These are phyloP conservation scores for Ormyrus thymus DNA, from an alignment of 2,888 invertebrate species.

Conservation along the genomic window DNA sequence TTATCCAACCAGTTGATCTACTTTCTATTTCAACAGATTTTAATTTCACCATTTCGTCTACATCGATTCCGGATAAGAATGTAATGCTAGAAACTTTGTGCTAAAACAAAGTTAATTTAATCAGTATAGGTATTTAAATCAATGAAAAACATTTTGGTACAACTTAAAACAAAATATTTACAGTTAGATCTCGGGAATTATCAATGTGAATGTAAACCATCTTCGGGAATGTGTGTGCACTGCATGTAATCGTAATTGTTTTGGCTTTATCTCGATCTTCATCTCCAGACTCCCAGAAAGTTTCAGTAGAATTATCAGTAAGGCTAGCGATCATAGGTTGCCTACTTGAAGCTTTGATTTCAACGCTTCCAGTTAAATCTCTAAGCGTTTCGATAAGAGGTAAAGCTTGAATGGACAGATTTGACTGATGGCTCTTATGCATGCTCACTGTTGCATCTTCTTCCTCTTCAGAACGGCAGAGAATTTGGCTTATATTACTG, in stretches of 20 bases:
- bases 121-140: not conserved
- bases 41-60: slow-evolving; percentile 88
- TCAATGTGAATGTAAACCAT: slow-evolving; percentile 93
- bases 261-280: slow-evolving; percentile 96
- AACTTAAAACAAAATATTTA: slow-evolving; percentile 73
- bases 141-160: slow-evolving; percentile 4
- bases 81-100: slow-evolving; percentile 91
- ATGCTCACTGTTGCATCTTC: slow-evolving; percentile 78
- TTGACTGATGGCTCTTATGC: slow-evolving; percentile 79
- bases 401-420: slow-evolving; percentile 70
- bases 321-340: slow-evolving; percentile 95
- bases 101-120: slow-evolving; percentile 76
- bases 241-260: slow-evolving; percentile 83
- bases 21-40: slow-evolving; percentile 90
- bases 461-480: slow-evolving; percentile 93
- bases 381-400: slow-evolving; percentile 81
- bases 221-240: slow-evolving; percentile 81
- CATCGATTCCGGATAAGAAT: slow-evolving; percentile 89
- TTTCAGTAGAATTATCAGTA: slow-evolving; percentile 95
- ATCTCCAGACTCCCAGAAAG: slow-evolving; percentile 99
- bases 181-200: slow-evolving; percentile 93
- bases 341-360: slow-evolving; percentile 93
- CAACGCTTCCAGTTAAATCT: slow-evolving; percentile 85
- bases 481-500: slow-evolving; percentile 95
- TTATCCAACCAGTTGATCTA: slow-evolving; percentile 92